These are phyloP conservation scores for Incurvaria masculella DNA, from an alignment of 2,888 invertebrate genomes.

Conservation along the genomic window DNA sequence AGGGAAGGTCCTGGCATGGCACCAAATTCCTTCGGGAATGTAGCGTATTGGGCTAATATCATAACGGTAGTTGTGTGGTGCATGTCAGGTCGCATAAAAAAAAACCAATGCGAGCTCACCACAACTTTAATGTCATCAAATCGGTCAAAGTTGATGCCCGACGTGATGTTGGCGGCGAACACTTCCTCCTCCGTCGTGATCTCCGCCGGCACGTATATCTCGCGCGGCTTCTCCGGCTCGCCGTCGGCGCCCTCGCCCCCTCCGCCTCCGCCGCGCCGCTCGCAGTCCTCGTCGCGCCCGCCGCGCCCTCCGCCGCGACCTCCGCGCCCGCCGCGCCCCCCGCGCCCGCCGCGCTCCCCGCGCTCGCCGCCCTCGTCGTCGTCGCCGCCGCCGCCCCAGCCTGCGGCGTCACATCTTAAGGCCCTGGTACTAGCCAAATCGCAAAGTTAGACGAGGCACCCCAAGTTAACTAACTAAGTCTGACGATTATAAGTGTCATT, in stretches of 20 bases:
- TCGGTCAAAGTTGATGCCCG: constrained; percentile 91
- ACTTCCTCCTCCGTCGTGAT: constrained; percentile 72
- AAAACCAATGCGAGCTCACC: too few species aligned
- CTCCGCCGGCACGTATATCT: constrained; percentile 63
- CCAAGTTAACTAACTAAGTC: not conserved
- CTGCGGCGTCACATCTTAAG: too few species aligned
- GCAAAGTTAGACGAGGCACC: constrained; percentile 19
- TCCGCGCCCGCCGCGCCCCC: constrained; percentile 17
- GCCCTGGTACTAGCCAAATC: too few species aligned
- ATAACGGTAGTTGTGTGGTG: too few species aligned
- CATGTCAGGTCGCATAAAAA: too few species aligned
- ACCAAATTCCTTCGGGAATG: too few species aligned
- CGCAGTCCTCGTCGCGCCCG: constrained; percentile 13
- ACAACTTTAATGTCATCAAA: constrained; percentile 87
- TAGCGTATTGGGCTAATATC: too few species aligned
- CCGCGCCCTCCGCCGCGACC: constrained; percentile 16
- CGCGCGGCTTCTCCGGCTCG: constrained; percentile 39
- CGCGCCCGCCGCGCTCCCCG: constrained; percentile 18
- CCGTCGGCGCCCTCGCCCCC: constrained; percentile 28
- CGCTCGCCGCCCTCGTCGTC: constrained; percentile 21
- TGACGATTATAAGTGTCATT: not conserved
- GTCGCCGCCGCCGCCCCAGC: constrained; percentile 25
- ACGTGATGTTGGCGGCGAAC: constrained; percentile 64
- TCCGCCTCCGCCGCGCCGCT: not conserved
- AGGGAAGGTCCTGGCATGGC: too few species aligned